Evolutionary conservation across 1,140 invertebrate species (phyloP).

Genomic region (Drosophila sproati): DNA sequence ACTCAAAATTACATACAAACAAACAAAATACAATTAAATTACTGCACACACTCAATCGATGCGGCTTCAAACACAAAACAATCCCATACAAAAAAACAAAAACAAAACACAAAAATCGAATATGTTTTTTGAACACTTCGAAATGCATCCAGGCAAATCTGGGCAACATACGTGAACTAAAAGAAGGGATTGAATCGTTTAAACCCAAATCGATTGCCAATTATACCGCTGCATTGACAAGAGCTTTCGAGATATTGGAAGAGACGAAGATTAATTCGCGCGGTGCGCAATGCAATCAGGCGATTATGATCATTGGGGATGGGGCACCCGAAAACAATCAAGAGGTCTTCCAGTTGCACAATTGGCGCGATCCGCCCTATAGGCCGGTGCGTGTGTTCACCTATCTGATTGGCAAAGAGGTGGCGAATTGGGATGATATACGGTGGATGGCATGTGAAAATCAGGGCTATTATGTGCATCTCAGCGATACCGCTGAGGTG

Average conservation of each 20-base stretch:
- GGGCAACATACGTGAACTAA: slow-evolving; percentile 94
- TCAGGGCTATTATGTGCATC: slow-evolving; percentile 96
- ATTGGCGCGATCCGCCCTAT: slow-evolving; percentile 89
- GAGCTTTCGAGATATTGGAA: slow-evolving; percentile 94
- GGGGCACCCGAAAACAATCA: slow-evolving; percentile 97
- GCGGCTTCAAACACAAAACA: slow-evolving; percentile 40
- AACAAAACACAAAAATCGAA: slow-evolving; percentile 22
- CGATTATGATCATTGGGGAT: slow-evolving; percentile 99
- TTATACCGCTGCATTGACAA: slow-evolving; percentile 95
- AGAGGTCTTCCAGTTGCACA: slow-evolving; percentile 95
- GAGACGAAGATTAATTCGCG: slow-evolving; percentile 86
- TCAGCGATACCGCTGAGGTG: slow-evolving; percentile 96
- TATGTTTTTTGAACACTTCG: slow-evolving; percentile 34
- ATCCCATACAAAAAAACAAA: slow-evolving; percentile 16
- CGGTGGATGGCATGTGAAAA: slow-evolving; percentile 99
- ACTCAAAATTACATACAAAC: slow-evolving; percentile 4
- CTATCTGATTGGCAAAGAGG: slow-evolving; percentile 97
- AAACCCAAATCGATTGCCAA: slow-evolving; percentile 96
- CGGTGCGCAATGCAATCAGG: slow-evolving; percentile 89
- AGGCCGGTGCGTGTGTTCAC: slow-evolving; percentile 97
- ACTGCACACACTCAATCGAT: slow-evolving; percentile 39
- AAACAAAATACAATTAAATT: slow-evolving; percentile 16
- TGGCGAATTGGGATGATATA: slow-evolving; percentile 92
- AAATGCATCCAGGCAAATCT: slow-evolving; percentile 90
- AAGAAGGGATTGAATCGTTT: slow-evolving; percentile 91